Evolutionary conservation across 2,797 vertebrate species (phyloP).

Genomic region (Sebastolobus altivelis): DNA sequence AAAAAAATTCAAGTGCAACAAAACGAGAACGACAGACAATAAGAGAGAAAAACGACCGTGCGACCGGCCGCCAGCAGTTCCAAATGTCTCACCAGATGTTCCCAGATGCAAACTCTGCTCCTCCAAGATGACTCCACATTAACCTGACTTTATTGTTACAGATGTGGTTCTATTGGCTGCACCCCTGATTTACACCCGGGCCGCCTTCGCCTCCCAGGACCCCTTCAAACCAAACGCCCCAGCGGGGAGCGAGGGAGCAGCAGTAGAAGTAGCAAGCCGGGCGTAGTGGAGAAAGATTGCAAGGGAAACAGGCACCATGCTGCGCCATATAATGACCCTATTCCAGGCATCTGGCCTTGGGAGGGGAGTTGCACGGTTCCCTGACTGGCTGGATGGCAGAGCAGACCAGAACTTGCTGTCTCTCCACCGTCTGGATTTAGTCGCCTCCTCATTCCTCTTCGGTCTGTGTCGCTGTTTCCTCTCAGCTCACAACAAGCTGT

Average conservation of each 20-base stretch:
- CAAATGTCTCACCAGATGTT: conserved; percentile 83
- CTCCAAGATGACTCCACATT: conserved; percentile 67
- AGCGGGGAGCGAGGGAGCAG: conserved; percentile 48
- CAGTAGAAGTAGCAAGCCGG: conserved; percentile 48
- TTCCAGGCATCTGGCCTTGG: conserved; percentile 64
- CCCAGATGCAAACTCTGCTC: conserved; percentile 66
- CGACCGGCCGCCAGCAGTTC: conserved; percentile 53
- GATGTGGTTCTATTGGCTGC: conserved; percentile 78
- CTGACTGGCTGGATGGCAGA: conserved; percentile 44
- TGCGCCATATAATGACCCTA: conserved; percentile 61
- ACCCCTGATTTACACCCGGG: conserved; percentile 75
- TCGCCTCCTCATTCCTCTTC: conserved; percentile 56
- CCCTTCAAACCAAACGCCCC: conserved; percentile 57
- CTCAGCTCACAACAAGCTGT: conserved; percentile 64
- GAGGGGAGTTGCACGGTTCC: conserved; percentile 56
- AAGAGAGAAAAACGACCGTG: conserved; percentile 52
- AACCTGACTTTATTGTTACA: conserved; percentile 83
- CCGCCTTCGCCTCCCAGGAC: conserved; percentile 56
- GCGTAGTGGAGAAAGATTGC: conserved; percentile 54
- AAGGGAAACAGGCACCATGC: conserved; percentile 59
- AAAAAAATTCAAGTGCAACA: conserved; percentile 12
- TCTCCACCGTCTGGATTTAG: conserved; percentile 51
- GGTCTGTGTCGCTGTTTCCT: conserved; percentile 62
- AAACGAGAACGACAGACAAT: conserved; percentile 38
- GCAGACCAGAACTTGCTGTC: conserved; percentile 39